Evolutionary conservation across 2,113 vertebrate species (phyloP), one percentile per base, ranked within the genome.

Genomic region (Melierax canorus): DNA sequence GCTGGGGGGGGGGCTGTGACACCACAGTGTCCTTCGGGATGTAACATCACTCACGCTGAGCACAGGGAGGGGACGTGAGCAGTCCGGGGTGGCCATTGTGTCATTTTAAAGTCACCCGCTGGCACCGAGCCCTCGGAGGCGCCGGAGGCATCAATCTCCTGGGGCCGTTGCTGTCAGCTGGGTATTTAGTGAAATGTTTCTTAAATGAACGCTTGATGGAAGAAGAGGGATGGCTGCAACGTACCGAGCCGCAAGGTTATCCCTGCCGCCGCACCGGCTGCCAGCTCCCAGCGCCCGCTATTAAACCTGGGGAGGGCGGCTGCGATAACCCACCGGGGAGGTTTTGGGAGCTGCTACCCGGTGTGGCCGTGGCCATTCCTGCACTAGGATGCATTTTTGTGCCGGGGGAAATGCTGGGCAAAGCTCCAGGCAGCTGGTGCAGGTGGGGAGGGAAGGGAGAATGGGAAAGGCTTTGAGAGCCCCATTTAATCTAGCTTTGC

Each of bases 181-280:
- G 87, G 90, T 36, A 92, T 96, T 96, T 96, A 95, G 91, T 10
- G 78, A 50, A 76, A 94, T 88, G 91, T 80, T 86, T 92, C 93
- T 68, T 64, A 90, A 96, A 93, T 38, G 84, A 90, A 53, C 12
- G 39, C 60, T 55, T 56, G 96, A 92, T 69, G 93, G 95, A 79
- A 88, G 94, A 76, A 97, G 96, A 97, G 91, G 10, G 79, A 95
- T 80, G 96, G 91, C 78, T 72, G 55, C 89, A 4, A 7, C 24
- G 32, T 41, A 34, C 91, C 1, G 7, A 66, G 73, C 55, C 20
- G 3, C 91, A 95, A 77, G 92, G 89, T 92, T 62, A 89, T 50
- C 94, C 68, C 30, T 15, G 74, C 16, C 0, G 8, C 62, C 3
- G 10, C 9, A 3, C 62, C 4, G 11, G 82, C 73, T 66, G 86